Conservation (phyloP, 2,888 invertebrate species). For the Plebejus melissa region DNA sequence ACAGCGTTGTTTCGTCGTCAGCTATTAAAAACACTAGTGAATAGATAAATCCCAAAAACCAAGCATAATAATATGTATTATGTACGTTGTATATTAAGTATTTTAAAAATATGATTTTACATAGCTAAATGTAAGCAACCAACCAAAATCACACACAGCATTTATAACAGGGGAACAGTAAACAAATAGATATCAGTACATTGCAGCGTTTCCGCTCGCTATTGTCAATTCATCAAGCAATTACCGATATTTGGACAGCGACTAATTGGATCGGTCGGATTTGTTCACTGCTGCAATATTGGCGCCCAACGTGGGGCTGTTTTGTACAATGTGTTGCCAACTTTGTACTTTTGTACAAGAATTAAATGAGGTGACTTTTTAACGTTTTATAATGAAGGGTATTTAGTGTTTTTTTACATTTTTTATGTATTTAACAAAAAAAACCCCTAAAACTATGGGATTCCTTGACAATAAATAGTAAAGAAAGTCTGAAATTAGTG, state of each 20-base stretch:
- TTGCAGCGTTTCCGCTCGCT: conserved; percentile 34
- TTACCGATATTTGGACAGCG: conserved; percentile 62
- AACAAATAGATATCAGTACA: not conserved
- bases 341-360: not conserved
- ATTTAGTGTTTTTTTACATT: no score
- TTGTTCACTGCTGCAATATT: conserved; percentile 42
- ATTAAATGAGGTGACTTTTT: not conserved
- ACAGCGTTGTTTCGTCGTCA: no score
- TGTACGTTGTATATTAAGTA: no score
- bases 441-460: no score
- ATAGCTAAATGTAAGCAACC: not conserved
- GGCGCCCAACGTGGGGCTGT: conserved; percentile 47
- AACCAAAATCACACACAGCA: not conserved
- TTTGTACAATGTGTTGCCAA: not conserved
- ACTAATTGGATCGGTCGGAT: conserved; percentile 58
- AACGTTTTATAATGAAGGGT: not conserved
- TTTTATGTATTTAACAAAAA: no score
- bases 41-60: no score
- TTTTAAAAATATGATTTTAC: no score
- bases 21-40: no score
- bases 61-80: no score
- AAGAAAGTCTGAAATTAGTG: no score
- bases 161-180: conserved; percentile 4
- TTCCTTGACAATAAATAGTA: no score
- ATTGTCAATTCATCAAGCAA: conserved; percentile 57